Evolutionary conservation across 2,113 vertebrate species (phyloP).

Genomic region (Psilopsiagon aymara): DNA sequence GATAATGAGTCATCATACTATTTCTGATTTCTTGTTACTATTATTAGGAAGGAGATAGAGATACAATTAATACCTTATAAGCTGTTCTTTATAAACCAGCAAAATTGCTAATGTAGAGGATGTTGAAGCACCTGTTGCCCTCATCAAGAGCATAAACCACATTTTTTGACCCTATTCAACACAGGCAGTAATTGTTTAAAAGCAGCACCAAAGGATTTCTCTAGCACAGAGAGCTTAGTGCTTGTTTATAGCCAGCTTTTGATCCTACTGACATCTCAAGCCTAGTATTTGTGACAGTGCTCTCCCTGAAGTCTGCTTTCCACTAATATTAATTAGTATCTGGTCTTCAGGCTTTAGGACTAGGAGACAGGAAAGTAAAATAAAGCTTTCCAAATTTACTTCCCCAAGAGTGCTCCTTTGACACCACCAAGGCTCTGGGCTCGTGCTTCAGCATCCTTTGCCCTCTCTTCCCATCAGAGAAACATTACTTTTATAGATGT

Average conservation of each 20-base stretch:
- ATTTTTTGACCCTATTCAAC: neutral
- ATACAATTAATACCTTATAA: neutral
- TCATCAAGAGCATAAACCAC: neutral
- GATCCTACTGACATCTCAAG: neutral
- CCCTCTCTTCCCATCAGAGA: neutral
- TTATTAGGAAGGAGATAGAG: neutral
- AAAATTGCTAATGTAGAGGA: neutral
- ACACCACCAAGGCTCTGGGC: neutral
- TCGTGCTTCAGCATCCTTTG: neutral
- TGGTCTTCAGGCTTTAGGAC: neutral
- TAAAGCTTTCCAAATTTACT: neutral
- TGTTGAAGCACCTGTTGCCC: neutral
- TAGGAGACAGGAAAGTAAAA: neutral
- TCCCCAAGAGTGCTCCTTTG: neutral
- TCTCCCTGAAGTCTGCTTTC: neutral
- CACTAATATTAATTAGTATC: neutral
- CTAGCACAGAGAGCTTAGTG: neutral
- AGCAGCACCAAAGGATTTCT: neutral
- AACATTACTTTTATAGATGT: neutral
- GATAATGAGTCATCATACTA: neutral
- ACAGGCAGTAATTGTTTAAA: neutral
- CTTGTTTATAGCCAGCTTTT: neutral
- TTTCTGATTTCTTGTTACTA: neutral
- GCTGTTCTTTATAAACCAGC: neutral
- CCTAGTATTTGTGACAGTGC: neutral